Percentiles rank a stretch among this genome's conserved stretches.
phyloP scores from a whole-genome alignment of 2,113 vertebrate species.

The Pipra filicauda region DNA sequence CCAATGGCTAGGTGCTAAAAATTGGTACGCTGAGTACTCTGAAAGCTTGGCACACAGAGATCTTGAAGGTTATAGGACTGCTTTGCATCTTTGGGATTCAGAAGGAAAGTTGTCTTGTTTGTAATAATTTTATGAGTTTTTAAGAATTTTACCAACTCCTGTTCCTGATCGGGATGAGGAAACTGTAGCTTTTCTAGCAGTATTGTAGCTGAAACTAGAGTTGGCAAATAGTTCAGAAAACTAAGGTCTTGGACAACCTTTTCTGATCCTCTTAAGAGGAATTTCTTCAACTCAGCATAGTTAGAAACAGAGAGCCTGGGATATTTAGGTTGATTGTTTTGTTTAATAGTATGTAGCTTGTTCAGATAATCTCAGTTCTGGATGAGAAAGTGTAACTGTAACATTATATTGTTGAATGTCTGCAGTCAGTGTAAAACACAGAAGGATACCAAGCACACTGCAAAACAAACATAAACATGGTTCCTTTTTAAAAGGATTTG shows the following conservation, averaged over 20 bases:
- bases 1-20: background rate
- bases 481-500: background rate
- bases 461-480: background rate
- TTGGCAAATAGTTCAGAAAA: background rate
- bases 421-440: background rate
- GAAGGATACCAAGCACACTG: background rate
- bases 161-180: background rate
- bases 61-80: background rate
- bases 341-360: background rate
- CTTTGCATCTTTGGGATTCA: background rate
- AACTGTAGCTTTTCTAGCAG: background rate
- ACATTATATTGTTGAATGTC: background rate
- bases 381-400: background rate
- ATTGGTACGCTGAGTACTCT: background rate
- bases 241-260: background rate
- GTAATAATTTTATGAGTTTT: background rate
- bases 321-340: background rate
- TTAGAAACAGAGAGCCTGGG: background rate
- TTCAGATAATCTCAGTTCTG: background rate
- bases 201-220: background rate
- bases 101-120: background rate
- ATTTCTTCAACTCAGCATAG: background rate
- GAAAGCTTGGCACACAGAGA: background rate
- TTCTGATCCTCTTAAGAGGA: background rate
- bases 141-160: background rate